Base-by-base conservation (phyloP, 2,113 vertebrate genomes). In the Romanogobio albipinnatus region DNA sequence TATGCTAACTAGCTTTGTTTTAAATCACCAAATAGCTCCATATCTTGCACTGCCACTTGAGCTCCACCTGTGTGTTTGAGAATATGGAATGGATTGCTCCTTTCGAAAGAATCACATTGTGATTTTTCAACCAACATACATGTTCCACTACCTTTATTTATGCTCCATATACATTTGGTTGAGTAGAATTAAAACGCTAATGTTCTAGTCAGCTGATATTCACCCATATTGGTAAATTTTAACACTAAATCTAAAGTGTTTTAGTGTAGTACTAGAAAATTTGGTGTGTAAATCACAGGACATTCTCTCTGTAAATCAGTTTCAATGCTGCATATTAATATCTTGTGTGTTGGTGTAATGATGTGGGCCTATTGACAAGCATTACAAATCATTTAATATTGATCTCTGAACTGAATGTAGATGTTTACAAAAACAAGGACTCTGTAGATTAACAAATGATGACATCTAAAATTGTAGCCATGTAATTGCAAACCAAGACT, bases 131-230 rank as follows among this genome's bases (percentile, higher is more conserved):
- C 81, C 81, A 86, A 86, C 81, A 86, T 39, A 86, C 81, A 86
- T 86, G 85, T 83, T 83, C 74, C 53, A 82, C 85, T 86, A 86
- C 85, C 85, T 86, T 86, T 71, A 49, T 83, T 83, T 83, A 45
- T 58, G 74, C 61, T 82, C 51, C 49, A 80, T 9, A 79, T 76
- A 45, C 45, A 61, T 29, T 47, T 59, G 62, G 33, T 58, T 83
- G 8, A 73, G n/a, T 61, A 61, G 15, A 47, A 66, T 61, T 59
- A 62, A 45, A 61, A 45, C 5, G n/a, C 36, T 62, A 61, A 66
- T 43, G 49, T 14, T 51, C 43, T 80, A 58, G 19, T 70, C 45
- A n/a, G 56, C 45, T 58, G 33, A 61, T 78, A 39, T 45, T 24
- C 36, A 43, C 29, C 36, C 36, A 17, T 29, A 78, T 8, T 59